Base-by-base conservation (phyloP, 2,888 invertebrate species). In the Himalopsyche japonica region DNA sequence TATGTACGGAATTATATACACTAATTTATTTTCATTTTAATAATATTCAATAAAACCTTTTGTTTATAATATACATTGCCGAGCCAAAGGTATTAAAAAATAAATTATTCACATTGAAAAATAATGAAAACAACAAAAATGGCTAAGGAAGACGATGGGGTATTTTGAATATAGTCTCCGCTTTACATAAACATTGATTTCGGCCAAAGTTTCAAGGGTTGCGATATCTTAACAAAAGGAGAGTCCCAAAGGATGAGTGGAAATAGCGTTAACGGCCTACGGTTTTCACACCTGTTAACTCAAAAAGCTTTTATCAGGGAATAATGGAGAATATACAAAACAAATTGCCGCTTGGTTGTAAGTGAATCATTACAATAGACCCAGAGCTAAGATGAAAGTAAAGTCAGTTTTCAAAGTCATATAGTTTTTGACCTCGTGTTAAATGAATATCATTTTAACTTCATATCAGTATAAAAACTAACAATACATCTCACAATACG, bases 281-380 rank as follows among this genome's bases (percentile, higher is more conserved):
- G 47, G 83, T 83, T 76, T 70, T 83, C 79, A 80, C 83, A 83
- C 83, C 83, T 83, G 79, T 79, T 80, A 83, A 80, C 79, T 79
- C 76, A 83, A 80, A 83, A 83, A 83, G 83, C 83, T 83, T 83
- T 83, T 83, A 83, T 83, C 83, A 76, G 76, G 24, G 48, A 34
- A 43, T 47, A 57, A 57, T 57, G 57, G 57, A 20, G 57, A 57
- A 57, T 57, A 57, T 57, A 57, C 57, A 57, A 34, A 81, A 30
- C 37, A 81, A 81, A 70, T 81, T 81, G 76, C 57, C 47, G 47
- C 47, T 64, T 47, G 20, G 20, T 24, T 57, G 20, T 57, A 57
- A 57, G 57, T 57, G 57, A 57, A 57, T 57, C 57, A 57, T 57
- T 57, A 20, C 57, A 57, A 57, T 57, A 57, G 57, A 57, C 57